Evolutionary conservation across 2,888 invertebrate genomes (phyloP).

Genomic region (Alviniconcha strummeri): DNA sequence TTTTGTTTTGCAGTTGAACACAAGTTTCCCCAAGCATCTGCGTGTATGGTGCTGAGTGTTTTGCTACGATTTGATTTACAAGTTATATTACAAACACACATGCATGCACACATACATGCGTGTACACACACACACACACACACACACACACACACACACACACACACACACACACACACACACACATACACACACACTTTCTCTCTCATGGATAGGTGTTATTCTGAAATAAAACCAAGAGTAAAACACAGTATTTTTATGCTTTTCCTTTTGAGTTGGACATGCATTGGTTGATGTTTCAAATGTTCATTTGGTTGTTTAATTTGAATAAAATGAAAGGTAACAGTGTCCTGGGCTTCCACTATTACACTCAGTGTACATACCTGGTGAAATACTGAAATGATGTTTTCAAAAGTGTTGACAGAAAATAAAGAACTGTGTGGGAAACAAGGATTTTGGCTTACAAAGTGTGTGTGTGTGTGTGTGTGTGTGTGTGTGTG

Average conservation of each 20-base stretch:
- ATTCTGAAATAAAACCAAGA: not conserved
- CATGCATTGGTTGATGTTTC: too few relatives aligned
- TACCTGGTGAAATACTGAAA: too few relatives aligned
- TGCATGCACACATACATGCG: not conserved
- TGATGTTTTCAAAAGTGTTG: too few relatives aligned
- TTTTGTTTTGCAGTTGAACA: not conserved
- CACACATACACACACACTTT: slow-evolving; percentile 2
- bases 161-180: slow-evolving; percentile 12
- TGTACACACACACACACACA: slow-evolving; percentile 7
- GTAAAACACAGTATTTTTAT: not conserved
- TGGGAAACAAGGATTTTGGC: too few relatives aligned
- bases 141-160: not conserved
- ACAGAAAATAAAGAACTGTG: too few relatives aligned
- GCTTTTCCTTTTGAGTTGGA: not conserved
- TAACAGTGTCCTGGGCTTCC: too few relatives aligned
- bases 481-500: too few relatives aligned
- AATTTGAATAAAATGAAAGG: too few relatives aligned
- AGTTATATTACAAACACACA: not conserved
- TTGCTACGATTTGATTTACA: not conserved
- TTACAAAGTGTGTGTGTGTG: too few relatives aligned
- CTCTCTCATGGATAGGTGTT: not conserved
- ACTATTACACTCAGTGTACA: too few relatives aligned
- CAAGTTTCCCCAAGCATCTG: not conserved
- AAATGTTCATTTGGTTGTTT: too few relatives aligned
- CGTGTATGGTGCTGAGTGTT: not conserved